Evolutionary conservation across 2,113 vertebrate species (phyloP).

Genomic region (Pygoscelis adeliae): DNA sequence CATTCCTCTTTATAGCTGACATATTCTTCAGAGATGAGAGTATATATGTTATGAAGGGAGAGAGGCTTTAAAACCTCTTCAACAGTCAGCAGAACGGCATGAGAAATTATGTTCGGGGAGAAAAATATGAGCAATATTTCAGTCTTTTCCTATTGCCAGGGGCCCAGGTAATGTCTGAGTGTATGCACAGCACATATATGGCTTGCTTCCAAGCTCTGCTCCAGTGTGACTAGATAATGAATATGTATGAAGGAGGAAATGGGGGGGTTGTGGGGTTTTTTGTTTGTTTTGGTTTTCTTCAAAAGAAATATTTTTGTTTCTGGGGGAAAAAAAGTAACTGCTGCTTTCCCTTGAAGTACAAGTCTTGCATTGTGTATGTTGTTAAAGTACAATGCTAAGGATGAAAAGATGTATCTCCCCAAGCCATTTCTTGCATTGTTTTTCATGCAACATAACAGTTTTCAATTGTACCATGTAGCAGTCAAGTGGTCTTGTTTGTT

Average conservation of each 20-base stretch:
- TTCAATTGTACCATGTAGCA: slow-evolving; percentile 17
- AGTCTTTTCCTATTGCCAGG: neutral
- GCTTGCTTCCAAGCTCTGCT: neutral
- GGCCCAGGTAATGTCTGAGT: neutral
- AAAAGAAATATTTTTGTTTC: neutral
- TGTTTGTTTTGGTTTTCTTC: neutral
- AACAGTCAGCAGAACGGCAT: neutral
- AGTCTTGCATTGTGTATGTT: neutral
- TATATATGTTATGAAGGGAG: neutral
- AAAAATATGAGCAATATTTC: slow-evolving; percentile 5
- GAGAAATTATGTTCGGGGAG: neutral
- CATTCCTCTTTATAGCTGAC: neutral
- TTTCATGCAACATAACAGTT: slow-evolving; percentile 6
- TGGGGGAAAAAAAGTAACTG: neutral
- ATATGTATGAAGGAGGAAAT: neutral
- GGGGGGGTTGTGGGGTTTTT: neutral
- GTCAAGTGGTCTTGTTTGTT: slow-evolving; percentile 33
- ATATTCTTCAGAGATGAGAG: neutral
- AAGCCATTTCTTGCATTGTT: slow-evolving; percentile 26
- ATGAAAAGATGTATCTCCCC: slow-evolving; percentile 37
- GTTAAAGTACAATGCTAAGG: slow-evolving; percentile 9
- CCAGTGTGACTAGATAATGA: neutral
- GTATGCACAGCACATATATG: neutral
- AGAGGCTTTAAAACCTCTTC: neutral
- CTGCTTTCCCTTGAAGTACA: neutral